Conservation (phyloP, 2,113 vertebrate species). For the Sorex fumeus region DNA sequence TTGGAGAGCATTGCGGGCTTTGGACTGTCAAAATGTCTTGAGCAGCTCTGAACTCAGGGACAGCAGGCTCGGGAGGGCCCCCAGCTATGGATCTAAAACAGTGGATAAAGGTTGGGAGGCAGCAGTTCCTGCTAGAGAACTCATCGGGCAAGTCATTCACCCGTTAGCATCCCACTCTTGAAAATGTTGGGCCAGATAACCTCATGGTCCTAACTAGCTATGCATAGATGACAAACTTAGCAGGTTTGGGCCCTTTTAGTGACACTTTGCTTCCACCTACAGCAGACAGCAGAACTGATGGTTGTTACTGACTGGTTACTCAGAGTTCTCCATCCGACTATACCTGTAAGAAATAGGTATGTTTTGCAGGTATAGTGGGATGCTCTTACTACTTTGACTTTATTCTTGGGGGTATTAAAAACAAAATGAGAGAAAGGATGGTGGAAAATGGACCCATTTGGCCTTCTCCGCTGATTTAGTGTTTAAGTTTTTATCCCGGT, state of each 20-base stretch:
- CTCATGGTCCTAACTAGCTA: fast-evolving
- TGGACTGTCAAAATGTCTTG: background rate
- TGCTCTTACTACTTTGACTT: background rate
- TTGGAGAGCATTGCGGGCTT: background rate
- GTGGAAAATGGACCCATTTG: background rate
- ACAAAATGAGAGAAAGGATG: background rate
- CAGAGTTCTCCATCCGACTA: background rate
- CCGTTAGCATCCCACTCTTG: background rate
- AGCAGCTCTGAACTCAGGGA: background rate
- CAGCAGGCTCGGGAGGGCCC: background rate
- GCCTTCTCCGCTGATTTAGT: conserved; percentile 70
- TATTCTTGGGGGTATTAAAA: background rate
- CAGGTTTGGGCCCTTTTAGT: background rate
- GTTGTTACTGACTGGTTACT: background rate
- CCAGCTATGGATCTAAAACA: background rate
- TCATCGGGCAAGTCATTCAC: background rate
- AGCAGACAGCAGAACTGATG: background rate
- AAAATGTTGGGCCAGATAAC: background rate
- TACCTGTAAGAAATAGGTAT: conserved; percentile 41
- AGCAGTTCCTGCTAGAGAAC: background rate
- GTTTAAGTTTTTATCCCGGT: conserved; percentile 22
- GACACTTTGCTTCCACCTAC: background rate
- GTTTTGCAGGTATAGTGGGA: no score
- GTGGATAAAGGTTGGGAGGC: background rate
- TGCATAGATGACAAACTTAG: background rate